Base-by-base conservation (phyloP, 2,797 vertebrate species). In the Ambastaia sidthimunki region DNA sequence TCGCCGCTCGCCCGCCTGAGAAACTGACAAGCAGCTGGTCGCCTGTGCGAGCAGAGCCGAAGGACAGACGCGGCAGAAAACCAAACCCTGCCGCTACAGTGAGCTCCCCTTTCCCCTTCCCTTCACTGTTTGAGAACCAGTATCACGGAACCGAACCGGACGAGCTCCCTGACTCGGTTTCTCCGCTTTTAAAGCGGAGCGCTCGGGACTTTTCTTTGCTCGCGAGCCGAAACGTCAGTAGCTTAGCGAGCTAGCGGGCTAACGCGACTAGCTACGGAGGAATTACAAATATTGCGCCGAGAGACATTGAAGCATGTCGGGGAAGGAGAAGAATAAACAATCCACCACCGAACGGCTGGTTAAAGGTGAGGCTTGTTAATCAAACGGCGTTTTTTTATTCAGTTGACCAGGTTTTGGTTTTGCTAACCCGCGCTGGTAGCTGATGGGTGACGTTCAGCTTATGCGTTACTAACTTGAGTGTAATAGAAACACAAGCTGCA, bases 321-420 rank as follows among this genome's bases (percentile, higher is more conserved):
- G 80, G 25, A 94, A 94, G 85, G 94, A 94, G 65, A 92, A 88
- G 78, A 91, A 86, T 90, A 96, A 93, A 80, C 85, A 94, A 63
- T 96, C 96, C 90, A 97, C 96, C 87, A 91, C 88, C 5, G 96
- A 97, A 0, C 93, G 96, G 86, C 93, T 94, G 74, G 85, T 98
- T 52, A 96, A 96, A 96, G 96, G 97, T 97, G 90, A 2, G 87
- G 74, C 60, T 31, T 60, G 4, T 59, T 7, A 9, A 1, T 12
- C 5, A 21, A 67, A 37, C 62, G 55, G 7, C 37, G 9, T 25
- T 41, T 41, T 44, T 11, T 10, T 11, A 2, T 59, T 57, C 48
- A 23, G 31, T 59, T 57, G 15, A 15, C 0, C 28, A 5, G 65
- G 25, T 19, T 74, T 31, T 71, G n/a, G 21, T 67, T 65, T 76